A percentile compares a stretch with the other conserved stretches of the same genome.
These are phyloP conservation scores for Coregonus sp. DNA, from an alignment of 2,797 vertebrate genomes.

Conservation along the genomic window DNA sequence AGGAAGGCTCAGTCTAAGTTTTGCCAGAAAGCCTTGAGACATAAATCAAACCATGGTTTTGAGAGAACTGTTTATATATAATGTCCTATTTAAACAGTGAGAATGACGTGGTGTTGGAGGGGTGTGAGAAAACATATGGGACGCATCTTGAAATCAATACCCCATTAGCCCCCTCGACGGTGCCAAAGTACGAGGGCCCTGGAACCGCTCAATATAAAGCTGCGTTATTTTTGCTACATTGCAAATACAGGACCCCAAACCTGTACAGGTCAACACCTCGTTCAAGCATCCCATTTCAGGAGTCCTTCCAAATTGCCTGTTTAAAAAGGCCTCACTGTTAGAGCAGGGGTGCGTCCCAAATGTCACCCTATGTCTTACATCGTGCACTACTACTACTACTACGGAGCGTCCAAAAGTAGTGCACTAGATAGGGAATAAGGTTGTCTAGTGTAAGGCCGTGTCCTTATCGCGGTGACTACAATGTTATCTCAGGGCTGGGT, in stretches of 20 bases:
- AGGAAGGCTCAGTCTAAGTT: background rate
- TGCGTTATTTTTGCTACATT: slow-evolving; percentile 49
- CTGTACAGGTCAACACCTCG: slow-evolving; percentile 36
- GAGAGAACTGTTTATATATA: slow-evolving; percentile 69
- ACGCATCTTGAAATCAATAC: slow-evolving; percentile 71
- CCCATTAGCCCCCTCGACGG: slow-evolving; percentile 59
- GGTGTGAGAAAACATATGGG: slow-evolving; percentile 68
- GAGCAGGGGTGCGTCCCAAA: too few species aligned
- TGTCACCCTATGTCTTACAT: too few species aligned
- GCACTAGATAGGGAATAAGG: background rate
- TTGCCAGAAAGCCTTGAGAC: slow-evolving; percentile 52
- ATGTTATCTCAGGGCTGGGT: slow-evolving; percentile 68
- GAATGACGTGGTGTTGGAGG: slow-evolving; percentile 64
- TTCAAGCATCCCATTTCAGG: slow-evolving; percentile 29
- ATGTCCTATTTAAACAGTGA: slow-evolving; percentile 69
- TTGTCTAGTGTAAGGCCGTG: slow-evolving; percentile 19
- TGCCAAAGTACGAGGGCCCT: slow-evolving; percentile 48
- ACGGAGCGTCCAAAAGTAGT: too few species aligned
- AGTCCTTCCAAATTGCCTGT: slow-evolving; percentile 9
- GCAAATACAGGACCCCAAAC: slow-evolving; percentile 46
- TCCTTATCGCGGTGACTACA: slow-evolving; percentile 64
- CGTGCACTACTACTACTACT: too few species aligned
- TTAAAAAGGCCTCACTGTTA: background rate
- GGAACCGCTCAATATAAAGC: slow-evolving; percentile 60
- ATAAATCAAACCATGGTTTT: slow-evolving; percentile 67